phyloP scores from a whole-genome alignment of 2,113 vertebrate genomes.

The Pachycephala philippinensis region DNA sequence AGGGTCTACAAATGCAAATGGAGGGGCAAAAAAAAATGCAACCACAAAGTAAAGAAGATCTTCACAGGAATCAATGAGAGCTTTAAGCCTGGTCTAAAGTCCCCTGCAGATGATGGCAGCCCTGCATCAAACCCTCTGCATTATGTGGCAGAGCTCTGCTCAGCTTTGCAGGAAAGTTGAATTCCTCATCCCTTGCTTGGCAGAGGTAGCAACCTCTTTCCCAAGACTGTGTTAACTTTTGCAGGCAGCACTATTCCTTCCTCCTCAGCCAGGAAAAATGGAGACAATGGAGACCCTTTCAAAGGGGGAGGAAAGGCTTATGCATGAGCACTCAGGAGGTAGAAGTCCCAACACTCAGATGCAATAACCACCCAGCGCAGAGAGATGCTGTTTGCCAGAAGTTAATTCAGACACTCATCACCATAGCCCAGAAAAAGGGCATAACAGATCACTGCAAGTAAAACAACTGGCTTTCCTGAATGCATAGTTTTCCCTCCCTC shows the following conservation, averaged over 20 bases:
- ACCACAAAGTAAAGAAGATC: neutral
- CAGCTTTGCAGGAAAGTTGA: neutral
- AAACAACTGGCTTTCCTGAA: neutral
- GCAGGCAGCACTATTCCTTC: neutral
- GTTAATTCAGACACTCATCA: neutral
- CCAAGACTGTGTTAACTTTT: neutral
- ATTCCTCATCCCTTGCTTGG: neutral
- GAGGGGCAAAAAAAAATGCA: rapidly evolving
- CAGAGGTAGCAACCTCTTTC: neutral
- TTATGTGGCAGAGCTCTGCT: neutral
- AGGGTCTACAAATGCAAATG: neutral
- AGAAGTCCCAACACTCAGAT: neutral
- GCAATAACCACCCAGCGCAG: neutral
- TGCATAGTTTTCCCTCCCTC: neutral
- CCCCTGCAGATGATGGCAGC: neutral
- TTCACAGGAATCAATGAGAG: neutral
- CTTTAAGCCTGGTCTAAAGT: neutral
- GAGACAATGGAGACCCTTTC: neutral
- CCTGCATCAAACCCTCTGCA: neutral
- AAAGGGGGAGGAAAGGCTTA: neutral
- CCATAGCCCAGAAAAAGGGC: neutral
- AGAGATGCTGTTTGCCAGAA: neutral
- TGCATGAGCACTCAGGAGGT: neutral
- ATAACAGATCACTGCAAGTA: neutral
- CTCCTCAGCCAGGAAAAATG: neutral